These are phyloP conservation scores for Autographa pulchrina DNA, from an alignment of 2,888 invertebrate genomes.

Conservation along the genomic window DNA sequence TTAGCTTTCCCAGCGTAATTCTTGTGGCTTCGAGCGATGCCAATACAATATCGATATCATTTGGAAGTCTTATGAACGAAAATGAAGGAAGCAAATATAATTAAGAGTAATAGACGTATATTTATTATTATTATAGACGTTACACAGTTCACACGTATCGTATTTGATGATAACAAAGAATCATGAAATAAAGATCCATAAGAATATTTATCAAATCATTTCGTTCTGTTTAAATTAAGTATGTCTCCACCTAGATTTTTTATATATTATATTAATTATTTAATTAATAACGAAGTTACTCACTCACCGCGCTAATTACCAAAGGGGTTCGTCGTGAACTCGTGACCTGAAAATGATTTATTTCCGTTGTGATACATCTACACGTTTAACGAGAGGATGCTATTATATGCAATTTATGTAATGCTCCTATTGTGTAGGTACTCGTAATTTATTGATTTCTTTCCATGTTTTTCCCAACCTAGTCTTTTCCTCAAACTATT, in stretches of 20 bases:
- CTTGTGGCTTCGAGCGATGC: slow-evolving; percentile 2
- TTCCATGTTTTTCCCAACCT: too few relatives aligned
- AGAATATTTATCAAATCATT: too few relatives aligned
- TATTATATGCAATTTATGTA: not conserved
- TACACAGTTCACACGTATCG: not conserved
- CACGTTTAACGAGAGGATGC: not conserved
- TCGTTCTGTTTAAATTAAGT: too few relatives aligned
- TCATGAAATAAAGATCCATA: not conserved
- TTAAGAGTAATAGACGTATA: not conserved
- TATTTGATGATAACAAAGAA: not conserved
- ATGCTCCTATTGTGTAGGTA: not conserved
- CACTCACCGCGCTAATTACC: not conserved
- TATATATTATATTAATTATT: not conserved
- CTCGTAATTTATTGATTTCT: not conserved
- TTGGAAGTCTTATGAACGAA: slow-evolving; percentile 7
- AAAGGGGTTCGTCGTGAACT: slow-evolving; percentile 2
- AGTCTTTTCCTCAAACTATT: not conserved
- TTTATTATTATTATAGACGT: not conserved
- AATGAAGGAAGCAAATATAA: slow-evolving; percentile 19
- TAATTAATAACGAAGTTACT: slow-evolving; percentile 2
- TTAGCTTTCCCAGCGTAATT: slow-evolving; percentile 2
- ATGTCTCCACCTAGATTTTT: too few relatives aligned
- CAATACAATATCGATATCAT: slow-evolving; percentile 19
- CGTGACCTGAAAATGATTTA: slow-evolving; percentile 1
- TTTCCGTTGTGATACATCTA: not conserved